Percentiles rank a stretch among this genome's conserved stretches.
Conservation (phyloP, 2,888 invertebrate species). For the Ormyrus pomaceus region DNA sequence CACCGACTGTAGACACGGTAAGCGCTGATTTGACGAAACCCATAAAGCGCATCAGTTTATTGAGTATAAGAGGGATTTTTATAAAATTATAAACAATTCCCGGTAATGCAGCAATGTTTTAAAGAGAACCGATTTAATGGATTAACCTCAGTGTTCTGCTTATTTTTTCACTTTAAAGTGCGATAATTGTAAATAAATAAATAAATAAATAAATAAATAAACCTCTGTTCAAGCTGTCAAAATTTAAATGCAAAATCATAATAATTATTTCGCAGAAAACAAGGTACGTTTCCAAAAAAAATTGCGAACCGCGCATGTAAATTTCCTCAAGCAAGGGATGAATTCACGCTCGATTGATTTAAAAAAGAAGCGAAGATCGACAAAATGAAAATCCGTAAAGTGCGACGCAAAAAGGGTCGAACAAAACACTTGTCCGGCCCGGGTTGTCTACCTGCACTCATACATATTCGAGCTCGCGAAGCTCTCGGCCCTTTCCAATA, state of each 20-base stretch:
- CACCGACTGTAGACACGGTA: not conserved
- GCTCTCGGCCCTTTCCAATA: not conserved
- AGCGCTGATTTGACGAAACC: too few relatives aligned
- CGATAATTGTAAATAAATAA: too few relatives aligned
- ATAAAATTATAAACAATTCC: too few relatives aligned
- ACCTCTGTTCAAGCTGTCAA: not conserved
- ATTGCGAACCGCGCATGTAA: not conserved
- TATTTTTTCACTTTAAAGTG: too few relatives aligned
- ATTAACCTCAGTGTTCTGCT: too few relatives aligned
- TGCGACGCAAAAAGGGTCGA: slow-evolving; percentile 41
- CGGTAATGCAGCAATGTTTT: too few relatives aligned
- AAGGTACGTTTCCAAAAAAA: not conserved
- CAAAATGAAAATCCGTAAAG: slow-evolving; percentile 42
- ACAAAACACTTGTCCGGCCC: slow-evolving; percentile 27
- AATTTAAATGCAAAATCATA: not conserved
- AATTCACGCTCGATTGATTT: not conserved
- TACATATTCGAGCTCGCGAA: not conserved
- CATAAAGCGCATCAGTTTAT: too few relatives aligned
- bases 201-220: too few relatives aligned
- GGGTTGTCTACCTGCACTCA: not conserved
- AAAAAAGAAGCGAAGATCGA: slow-evolving; percentile 2
- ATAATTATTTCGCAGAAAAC: not conserved
- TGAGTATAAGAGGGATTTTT: too few relatives aligned
- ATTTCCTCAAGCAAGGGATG: too few relatives aligned
- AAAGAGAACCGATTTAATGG: slow-evolving; percentile 13